A percentile compares a stretch with the other conserved stretches of the same genome.
These are phyloP conservation scores for Meta bourneti DNA, from an alignment of 2,888 invertebrate species.

Conservation along the genomic window DNA sequence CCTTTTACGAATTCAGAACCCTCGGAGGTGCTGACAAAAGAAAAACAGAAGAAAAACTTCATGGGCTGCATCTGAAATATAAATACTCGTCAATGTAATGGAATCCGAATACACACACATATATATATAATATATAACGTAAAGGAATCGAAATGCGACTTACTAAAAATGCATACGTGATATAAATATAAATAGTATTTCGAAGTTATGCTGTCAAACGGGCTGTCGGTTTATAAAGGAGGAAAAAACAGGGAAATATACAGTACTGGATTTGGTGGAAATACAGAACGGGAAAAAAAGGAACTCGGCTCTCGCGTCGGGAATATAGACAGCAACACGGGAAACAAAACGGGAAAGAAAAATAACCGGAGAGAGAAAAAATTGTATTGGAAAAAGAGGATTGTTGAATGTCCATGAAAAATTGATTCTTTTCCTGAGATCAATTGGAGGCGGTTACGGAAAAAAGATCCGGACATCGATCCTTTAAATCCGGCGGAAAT, in stretches of 20 bases:
- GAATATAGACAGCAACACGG: conserved; percentile 61
- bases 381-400: conserved; percentile 67
- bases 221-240: conserved; percentile 41
- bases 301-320: conserved; percentile 37
- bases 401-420: conserved; percentile 76
- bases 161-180: conserved; percentile 74
- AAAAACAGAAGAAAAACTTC: conserved; percentile 26
- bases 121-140: conserved; percentile 71
- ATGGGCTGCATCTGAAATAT: conserved; percentile 64
- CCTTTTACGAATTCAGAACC: conserved; percentile 71
- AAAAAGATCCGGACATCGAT: conserved; percentile 66
- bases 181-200: conserved; percentile 77
- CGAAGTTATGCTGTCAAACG: conserved; percentile 72
- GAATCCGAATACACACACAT: conserved; percentile 63
- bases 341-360: conserved; percentile 43
- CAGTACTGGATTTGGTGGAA: conserved; percentile 47
- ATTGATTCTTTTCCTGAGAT: conserved; percentile 73
- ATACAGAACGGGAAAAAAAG: conserved; percentile 22
- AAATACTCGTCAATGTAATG: conserved; percentile 73
- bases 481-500: conserved; percentile 67
- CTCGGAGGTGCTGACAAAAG: conserved; percentile 2
- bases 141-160: conserved; percentile 64
- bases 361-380: conserved; percentile 46
- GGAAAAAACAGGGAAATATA: conserved; percentile 21
- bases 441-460: conserved; percentile 68